phyloP scores from a whole-genome alignment of 2,113 vertebrate genomes.

The Phoenicopterus ruber region DNA sequence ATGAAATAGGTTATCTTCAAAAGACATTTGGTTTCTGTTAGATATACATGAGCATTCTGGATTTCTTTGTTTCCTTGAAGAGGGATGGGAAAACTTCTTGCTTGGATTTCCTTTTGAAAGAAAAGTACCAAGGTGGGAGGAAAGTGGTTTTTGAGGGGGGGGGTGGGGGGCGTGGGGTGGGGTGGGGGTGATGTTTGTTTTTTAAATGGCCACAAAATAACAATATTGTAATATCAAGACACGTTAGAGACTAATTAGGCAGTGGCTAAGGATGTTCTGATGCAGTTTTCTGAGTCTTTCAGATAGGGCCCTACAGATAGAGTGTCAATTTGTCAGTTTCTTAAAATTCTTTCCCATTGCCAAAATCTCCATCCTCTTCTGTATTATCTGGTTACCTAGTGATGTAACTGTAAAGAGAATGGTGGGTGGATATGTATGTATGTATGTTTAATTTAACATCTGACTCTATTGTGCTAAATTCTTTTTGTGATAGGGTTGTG shows the following conservation, averaged over 20 bases:
- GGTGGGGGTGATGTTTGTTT: too few relatives aligned
- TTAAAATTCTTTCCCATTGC: not conserved
- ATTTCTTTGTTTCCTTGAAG: not conserved
- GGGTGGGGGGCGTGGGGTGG: too few relatives aligned
- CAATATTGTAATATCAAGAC: not conserved
- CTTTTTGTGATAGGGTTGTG: not conserved
- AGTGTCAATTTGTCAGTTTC: not conserved
- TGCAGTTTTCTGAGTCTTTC: not conserved
- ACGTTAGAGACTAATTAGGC: not conserved
- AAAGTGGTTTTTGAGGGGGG: not conserved
- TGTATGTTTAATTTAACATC: not conserved
- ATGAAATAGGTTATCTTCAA: not conserved
- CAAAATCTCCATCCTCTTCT: not conserved
- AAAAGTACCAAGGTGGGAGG: not conserved
- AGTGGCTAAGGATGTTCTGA: not conserved
- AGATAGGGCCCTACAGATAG: not conserved
- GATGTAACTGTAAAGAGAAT: not conserved
- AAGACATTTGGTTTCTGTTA: not conserved
- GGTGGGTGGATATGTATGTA: not conserved
- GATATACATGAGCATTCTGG: rapidly evolving
- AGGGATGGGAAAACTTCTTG: not conserved
- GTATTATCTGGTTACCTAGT: not conserved
- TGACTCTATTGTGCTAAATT: not conserved
- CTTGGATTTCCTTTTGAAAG: not conserved
- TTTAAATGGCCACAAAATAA: not conserved